Percentiles rank a stretch among this genome's conserved stretches.
Conservation (phyloP, 2,888 invertebrate species). For the Aricia artaxerxes region DNA sequence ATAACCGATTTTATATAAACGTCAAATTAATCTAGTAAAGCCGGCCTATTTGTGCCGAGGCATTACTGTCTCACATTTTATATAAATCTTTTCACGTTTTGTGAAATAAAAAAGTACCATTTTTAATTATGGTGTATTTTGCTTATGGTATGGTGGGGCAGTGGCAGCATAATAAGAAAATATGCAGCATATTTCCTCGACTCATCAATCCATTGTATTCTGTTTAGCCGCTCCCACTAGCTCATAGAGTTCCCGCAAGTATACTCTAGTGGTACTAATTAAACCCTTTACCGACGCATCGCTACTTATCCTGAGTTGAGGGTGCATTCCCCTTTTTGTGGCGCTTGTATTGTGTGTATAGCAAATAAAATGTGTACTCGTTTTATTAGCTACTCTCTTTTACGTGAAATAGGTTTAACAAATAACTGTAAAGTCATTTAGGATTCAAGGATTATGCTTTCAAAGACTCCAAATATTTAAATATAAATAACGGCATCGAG, state of each 20-base stretch:
- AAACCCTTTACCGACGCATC: slow-evolving; percentile 19
- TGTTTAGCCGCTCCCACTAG: not conserved
- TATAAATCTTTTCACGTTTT: no score
- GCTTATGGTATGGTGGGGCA: no score
- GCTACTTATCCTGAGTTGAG: slow-evolving; percentile 3
- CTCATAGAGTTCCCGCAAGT: not conserved
- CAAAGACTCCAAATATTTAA: no score
- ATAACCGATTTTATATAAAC: no score
- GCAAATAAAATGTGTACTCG: not conserved
- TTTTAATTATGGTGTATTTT: no score
- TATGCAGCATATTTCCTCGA: not conserved
- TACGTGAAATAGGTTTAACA: not conserved
- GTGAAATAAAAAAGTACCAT: no score
- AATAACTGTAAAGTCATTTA: not conserved
- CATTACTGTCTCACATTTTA: no score
- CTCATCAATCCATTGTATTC: slow-evolving; percentile 1
- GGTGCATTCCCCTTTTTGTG: slow-evolving; percentile 12
- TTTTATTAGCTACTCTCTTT: not conserved
- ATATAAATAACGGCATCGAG: no score
- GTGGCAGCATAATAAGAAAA: no score
- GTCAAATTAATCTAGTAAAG: no score
- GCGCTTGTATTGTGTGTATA: not conserved
- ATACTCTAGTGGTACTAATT: slow-evolving; percentile 15
- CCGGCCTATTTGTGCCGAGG: no score
- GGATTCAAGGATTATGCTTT: no score